Evolutionary conservation across 2,797 vertebrate species (phyloP).

Genomic region (Mus spretus): DNA sequence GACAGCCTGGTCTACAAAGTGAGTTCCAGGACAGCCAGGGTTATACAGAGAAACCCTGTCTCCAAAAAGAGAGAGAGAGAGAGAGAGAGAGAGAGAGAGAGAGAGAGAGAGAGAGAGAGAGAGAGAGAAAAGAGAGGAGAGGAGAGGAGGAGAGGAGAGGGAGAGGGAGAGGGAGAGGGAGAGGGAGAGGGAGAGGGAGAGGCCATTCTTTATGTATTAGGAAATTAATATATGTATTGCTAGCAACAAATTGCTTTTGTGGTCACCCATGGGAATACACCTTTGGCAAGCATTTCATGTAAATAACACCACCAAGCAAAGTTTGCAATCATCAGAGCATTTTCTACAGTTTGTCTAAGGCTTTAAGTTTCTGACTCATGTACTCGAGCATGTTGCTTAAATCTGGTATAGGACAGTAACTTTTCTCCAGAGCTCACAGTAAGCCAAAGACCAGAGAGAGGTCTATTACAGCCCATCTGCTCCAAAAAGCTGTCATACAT

Average conservation of each 20-base stretch:
- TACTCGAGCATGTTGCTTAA: neutral
- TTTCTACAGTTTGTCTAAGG: neutral
- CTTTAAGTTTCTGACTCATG: conserved; percentile 37
- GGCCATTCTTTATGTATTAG: neutral
- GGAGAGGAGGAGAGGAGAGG: too few species aligned
- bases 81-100: too few species aligned
- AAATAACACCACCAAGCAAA: conserved; percentile 1
- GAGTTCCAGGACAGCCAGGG: too few species aligned
- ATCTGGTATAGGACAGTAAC: neutral
- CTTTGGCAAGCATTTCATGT: conserved; percentile 32
- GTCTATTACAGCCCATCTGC: neutral
- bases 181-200: too few species aligned
- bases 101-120: too few species aligned
- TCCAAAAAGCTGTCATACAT: neutral
- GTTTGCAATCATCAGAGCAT: neutral
- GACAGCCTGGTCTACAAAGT: too few species aligned
- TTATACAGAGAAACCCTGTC: too few species aligned
- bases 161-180: too few species aligned
- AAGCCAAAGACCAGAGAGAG: neutral
- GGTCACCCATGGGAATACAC: neutral
- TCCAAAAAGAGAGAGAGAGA: too few species aligned
- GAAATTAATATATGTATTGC: neutral
- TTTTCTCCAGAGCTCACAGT: neutral
- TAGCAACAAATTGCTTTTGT: neutral
- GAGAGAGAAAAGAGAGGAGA: too few species aligned